Percentiles rank a stretch among this genome's conserved stretches.
Conservation (phyloP, 2,888 invertebrate genomes). For the Apodemia zela region DNA sequence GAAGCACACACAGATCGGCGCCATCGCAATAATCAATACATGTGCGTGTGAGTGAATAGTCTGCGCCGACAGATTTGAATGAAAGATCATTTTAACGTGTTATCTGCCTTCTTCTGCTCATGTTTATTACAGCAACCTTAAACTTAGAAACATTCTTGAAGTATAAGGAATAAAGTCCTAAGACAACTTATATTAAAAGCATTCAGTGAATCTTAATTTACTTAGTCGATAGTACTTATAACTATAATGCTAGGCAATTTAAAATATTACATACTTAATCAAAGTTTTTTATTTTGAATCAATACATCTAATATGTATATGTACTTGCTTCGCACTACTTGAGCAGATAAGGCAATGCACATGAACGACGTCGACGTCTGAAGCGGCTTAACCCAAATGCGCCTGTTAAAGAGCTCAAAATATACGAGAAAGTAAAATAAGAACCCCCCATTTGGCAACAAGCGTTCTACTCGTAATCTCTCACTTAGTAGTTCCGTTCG, state of each 20-base stretch:
- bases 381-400: conserved; percentile 69
- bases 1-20: conserved; percentile 73
- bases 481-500: conserved; percentile 81
- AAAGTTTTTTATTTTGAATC: no score
- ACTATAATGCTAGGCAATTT: background rate
- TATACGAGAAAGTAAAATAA: conserved; percentile 72
- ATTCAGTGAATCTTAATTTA: background rate
- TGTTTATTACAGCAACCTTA: background rate
- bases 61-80: conserved; percentile 50
- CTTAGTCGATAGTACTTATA: background rate
- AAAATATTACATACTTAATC: no score
- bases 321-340: conserved; percentile 39
- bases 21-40: conserved; percentile 83
- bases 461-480: conserved; percentile 80
- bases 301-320: conserved; percentile 39
- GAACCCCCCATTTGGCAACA: conserved; percentile 68
- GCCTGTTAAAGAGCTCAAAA: conserved; percentile 71
- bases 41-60: conserved; percentile 83
- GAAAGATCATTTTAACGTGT: conserved; percentile 37
- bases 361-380: conserved; percentile 53
- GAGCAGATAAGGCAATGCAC: conserved; percentile 70
- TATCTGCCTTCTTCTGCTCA: conserved; percentile 51
- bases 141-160: background rate
- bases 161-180: background rate
- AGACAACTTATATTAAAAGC: background rate